These are phyloP conservation scores for Micropoecilia bifurca DNA, from an alignment of 2,797 vertebrate species.

Conservation along the genomic window DNA sequence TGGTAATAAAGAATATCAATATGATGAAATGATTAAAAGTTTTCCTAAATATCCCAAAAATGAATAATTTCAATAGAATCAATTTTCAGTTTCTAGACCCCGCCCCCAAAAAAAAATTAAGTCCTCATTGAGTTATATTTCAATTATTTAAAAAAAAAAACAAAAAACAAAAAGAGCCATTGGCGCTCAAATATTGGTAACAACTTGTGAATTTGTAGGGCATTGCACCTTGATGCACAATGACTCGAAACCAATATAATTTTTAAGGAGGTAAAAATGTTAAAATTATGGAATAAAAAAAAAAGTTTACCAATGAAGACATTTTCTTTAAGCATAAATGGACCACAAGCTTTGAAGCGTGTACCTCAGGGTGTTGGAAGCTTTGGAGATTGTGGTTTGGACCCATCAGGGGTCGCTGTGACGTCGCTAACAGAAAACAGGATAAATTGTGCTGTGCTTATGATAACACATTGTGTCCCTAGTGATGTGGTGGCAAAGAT, in stretches of 20 bases:
- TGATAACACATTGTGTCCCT: slow-evolving; percentile 47
- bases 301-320: background rate
- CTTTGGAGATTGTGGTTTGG: background rate
- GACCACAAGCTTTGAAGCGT: background rate
- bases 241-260: background rate
- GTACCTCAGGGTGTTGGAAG: background rate
- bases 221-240: background rate
- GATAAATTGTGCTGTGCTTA: background rate
- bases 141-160: too few species aligned
- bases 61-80: background rate
- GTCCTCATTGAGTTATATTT: background rate
- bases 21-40: background rate
- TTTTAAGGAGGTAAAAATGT: background rate
- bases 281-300: background rate
- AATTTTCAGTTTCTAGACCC: background rate
- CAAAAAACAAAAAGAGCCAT: too few species aligned
- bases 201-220: background rate
- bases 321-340: background rate
- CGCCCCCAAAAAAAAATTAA: background rate
- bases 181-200: background rate
- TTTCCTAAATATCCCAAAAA: background rate
- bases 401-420: slow-evolving; percentile 62
- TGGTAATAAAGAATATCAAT: background rate
- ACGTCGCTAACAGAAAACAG: background rate
- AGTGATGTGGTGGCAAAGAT: slow-evolving; percentile 57